phyloP scores from a whole-genome alignment of 2,888 invertebrate genomes.

The Mycogona germanica region DNA sequence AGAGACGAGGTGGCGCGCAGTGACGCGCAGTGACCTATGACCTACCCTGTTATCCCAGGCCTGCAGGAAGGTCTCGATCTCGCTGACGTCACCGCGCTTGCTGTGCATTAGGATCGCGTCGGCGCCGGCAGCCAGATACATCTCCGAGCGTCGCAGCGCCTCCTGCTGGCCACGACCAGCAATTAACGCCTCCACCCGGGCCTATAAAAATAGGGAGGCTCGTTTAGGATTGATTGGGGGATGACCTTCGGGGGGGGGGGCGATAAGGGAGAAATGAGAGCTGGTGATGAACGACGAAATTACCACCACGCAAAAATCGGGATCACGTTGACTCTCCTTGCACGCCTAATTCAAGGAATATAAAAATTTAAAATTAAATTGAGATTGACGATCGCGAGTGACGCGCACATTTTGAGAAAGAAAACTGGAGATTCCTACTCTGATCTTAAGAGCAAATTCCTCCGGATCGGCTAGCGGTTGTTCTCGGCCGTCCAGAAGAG shows the following conservation, averaged over 20 bases:
- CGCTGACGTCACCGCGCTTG: conserved; percentile 35
- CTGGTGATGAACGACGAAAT: too few relatives aligned
- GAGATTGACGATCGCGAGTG: background rate
- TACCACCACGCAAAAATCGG: conserved; percentile 38
- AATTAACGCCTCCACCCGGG: conserved; percentile 36
- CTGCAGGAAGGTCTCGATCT: conserved; percentile 38
- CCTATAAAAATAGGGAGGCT: too few relatives aligned
- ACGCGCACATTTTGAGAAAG: background rate
- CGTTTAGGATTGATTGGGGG: too few relatives aligned
- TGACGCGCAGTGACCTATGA: background rate
- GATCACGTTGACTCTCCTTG: conserved; percentile 36
- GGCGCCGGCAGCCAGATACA: conserved; percentile 32
- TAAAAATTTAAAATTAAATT: background rate
- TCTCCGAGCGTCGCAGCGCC: conserved; percentile 29
- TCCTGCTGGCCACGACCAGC: conserved; percentile 31
- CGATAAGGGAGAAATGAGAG: too few relatives aligned
- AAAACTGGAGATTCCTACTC: too few relatives aligned
- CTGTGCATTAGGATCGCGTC: conserved; percentile 39
- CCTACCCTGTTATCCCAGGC: conserved; percentile 37
- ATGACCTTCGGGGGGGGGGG: too few relatives aligned
- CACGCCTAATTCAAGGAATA: conserved; percentile 33
- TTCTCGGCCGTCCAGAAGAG: conserved; percentile 34
- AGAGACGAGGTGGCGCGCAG: too few relatives aligned
- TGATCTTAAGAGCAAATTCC: conserved; percentile 38
- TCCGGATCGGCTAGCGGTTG: conserved; percentile 37